Percentiles rank a stretch among this genome's conserved stretches.
Conservation (phyloP, 2,113 vertebrate genomes). For the Zapus hudsonius region DNA sequence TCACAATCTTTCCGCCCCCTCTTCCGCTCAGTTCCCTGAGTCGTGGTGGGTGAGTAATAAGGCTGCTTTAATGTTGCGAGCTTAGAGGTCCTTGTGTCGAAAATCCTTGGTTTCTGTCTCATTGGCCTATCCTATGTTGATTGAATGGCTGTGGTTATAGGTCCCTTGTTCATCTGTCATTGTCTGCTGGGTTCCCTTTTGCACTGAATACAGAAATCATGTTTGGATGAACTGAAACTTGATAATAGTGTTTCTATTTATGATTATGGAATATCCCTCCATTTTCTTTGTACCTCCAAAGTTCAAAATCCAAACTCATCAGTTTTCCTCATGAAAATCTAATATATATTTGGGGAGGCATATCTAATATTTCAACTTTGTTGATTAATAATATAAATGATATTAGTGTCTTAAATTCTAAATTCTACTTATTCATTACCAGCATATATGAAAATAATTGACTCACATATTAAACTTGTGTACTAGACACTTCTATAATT, state of each 20-base stretch:
- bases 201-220: background rate
- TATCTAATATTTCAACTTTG: background rate
- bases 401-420: background rate
- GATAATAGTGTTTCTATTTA: background rate
- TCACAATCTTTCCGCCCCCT: too few relatives aligned
- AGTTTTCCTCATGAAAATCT: background rate
- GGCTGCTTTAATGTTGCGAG: too few relatives aligned
- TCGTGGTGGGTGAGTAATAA: too few relatives aligned
- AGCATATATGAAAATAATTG: background rate
- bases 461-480: background rate
- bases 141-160: too few relatives aligned
- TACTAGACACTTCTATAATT: background rate
- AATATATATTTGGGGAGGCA: background rate
- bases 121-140: too few relatives aligned
- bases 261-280: background rate
- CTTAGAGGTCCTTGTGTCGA: too few relatives aligned
- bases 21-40: too few relatives aligned
- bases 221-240: background rate
- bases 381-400: background rate
- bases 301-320: background rate
- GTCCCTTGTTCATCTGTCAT: too few relatives aligned
- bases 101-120: too few relatives aligned
- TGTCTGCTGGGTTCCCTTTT: too few relatives aligned
- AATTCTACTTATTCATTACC: background rate
- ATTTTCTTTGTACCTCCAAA: background rate